Evolutionary conservation across 2,888 invertebrate species (phyloP).

Genomic region (Volucella inflata): DNA sequence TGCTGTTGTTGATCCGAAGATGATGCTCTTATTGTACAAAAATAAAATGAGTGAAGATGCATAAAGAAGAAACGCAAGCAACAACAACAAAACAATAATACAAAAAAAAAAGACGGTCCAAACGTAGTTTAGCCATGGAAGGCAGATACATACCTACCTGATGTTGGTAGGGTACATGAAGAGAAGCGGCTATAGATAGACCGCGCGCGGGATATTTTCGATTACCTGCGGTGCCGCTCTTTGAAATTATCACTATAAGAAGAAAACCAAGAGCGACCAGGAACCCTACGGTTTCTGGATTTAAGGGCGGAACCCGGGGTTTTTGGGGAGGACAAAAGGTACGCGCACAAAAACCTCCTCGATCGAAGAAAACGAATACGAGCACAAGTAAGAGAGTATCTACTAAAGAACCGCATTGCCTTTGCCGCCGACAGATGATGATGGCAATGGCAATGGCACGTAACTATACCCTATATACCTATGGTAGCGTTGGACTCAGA

Average conservation of each 20-base stretch:
- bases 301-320: conserved; percentile 38
- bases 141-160: not conserved
- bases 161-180: conserved; percentile 38
- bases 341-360: conserved; percentile 26
- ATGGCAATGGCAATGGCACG: conserved; percentile 27
- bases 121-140: conserved; percentile 29
- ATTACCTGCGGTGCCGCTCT: conserved; percentile 75
- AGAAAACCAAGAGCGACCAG: conserved; percentile 34
- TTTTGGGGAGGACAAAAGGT: conserved; percentile 31
- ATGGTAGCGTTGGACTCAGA: conserved; percentile 6
- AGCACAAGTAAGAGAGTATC: not conserved
- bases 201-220: conserved; percentile 64
- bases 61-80: conserved; percentile 52
- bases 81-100: conserved; percentile 31
- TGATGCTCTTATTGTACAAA: conserved; percentile 39
- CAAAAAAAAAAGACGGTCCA: conserved; percentile 32
- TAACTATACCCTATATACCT: too few relatives aligned
- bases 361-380: not conserved
- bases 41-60: conserved; percentile 53
- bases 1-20: conserved; percentile 21
- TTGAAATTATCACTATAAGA: conserved; percentile 71
- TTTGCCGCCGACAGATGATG: conserved; percentile 56
- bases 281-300: conserved; percentile 62
- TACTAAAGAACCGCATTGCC: conserved; percentile 61
- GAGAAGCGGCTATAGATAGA: conserved; percentile 36